These are phyloP conservation scores for Rhinogobius similis DNA, from an alignment of 2,113 vertebrate species.

Conservation along the genomic window DNA sequence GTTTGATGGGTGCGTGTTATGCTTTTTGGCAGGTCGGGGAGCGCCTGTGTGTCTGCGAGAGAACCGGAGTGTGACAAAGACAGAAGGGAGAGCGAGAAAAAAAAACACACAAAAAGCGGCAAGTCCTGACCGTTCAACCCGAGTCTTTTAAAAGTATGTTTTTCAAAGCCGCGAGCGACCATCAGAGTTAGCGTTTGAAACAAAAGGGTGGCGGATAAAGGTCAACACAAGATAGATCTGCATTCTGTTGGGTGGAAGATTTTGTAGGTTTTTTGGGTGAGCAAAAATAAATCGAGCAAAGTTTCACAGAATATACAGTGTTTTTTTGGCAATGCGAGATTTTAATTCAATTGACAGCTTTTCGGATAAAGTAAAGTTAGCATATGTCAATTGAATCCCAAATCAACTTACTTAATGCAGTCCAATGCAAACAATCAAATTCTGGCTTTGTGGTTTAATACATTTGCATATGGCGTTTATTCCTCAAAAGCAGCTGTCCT, in stretches of 20 bases:
- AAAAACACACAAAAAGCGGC: neutral
- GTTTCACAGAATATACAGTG: neutral
- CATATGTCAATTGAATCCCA: neutral
- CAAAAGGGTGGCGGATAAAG: neutral
- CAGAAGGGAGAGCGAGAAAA: neutral
- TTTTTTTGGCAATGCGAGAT: neutral
- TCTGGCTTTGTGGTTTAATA: neutral
- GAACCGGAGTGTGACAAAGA: constrained; percentile 12
- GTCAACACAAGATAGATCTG: constrained; percentile 2
- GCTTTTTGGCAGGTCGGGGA: constrained; percentile 5
- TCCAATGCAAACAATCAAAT: neutral
- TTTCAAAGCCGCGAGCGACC: constrained; percentile 1
- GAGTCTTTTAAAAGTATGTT: constrained; percentile 1
- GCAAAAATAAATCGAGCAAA: neutral
- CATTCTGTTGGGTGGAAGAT: neutral
- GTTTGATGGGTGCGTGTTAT: neutral
- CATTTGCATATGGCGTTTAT: neutral
- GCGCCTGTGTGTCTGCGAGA: neutral
- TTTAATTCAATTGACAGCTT: neutral
- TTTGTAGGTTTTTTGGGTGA: neutral
- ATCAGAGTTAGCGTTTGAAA: constrained; percentile 7
- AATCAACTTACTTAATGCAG: neutral
- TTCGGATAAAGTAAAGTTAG: neutral
- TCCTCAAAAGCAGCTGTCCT: neutral
- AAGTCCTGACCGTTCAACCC: neutral